A percentile compares a stretch with the other conserved stretches of the same genome.
Conservation (phyloP, 2,888 invertebrate genomes). For the Portevinia maculata region DNA sequence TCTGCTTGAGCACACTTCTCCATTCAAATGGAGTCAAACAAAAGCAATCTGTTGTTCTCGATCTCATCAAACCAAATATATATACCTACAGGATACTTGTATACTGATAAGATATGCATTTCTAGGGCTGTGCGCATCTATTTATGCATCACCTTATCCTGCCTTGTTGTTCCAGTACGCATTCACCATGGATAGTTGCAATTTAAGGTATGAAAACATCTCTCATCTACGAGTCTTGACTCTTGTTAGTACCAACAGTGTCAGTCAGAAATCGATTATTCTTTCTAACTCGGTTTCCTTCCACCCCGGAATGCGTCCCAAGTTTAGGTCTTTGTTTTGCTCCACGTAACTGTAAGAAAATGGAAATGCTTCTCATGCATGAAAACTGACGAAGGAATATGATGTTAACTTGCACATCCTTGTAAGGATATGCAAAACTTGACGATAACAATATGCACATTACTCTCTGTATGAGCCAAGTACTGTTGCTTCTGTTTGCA, state of each 20-base stretch:
- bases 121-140: conserved; percentile 32
- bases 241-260: conserved; percentile 45
- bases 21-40: conserved; percentile 21
- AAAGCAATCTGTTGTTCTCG: conserved; percentile 17
- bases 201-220: neutral
- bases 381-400: conserved; percentile 52
- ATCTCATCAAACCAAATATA: conserved; percentile 21
- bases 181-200: conserved; percentile 8
- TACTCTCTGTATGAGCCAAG: conserved; percentile 6
- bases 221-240: neutral
- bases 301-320: neutral
- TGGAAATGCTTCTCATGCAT: conserved; percentile 56
- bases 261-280: conserved; percentile 65
- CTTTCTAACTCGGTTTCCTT: conserved; percentile 36
- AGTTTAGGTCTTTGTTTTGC: conserved; percentile 11
- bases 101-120: conserved; percentile 14
- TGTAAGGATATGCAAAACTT: conserved; percentile 51
- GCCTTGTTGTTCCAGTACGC: neutral
- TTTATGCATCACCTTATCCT: neutral
- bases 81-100: too few species aligned
- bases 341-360: conserved; percentile 22
- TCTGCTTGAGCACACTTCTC: neutral
- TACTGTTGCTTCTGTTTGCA: conserved; percentile 25
- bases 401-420: conserved; percentile 51
- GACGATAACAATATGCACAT: conserved; percentile 44